These are phyloP conservation scores for Resseliella maxima DNA, from an alignment of 2,888 invertebrate genomes.

Conservation along the genomic window DNA sequence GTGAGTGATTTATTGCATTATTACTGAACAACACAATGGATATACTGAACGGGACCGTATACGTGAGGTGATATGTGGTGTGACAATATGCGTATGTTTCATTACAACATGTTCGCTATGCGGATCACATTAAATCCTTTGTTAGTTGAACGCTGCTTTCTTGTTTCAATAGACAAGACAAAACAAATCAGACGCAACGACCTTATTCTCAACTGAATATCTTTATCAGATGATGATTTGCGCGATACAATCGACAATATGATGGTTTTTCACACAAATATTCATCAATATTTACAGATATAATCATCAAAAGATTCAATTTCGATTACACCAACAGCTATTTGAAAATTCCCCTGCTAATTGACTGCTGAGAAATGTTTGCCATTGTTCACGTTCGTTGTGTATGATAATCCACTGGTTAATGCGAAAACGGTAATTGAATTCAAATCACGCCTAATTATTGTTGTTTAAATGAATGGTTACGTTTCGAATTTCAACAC, in stretches of 20 bases:
- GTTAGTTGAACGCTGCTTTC: neutral
- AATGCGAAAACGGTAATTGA: neutral
- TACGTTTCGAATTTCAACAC: neutral
- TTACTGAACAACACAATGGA: neutral
- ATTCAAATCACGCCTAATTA: neutral
- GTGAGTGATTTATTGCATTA: slow-evolving; percentile 7
- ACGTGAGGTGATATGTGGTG: neutral
- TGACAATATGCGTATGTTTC: neutral
- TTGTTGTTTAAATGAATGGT: neutral
- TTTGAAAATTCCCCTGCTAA: neutral
- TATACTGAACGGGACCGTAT: neutral
- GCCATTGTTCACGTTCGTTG: neutral
- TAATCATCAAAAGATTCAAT: neutral
- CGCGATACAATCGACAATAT: neutral
- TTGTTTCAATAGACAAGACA: neutral
- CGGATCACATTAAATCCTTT: neutral
- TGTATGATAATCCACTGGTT: neutral
- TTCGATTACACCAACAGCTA: neutral
- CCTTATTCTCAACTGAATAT: neutral
- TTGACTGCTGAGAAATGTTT: neutral
- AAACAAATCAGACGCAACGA: neutral
- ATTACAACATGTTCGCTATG: neutral
- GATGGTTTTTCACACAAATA: neutral
- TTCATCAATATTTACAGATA: neutral
- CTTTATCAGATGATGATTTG: slow-evolving; percentile 33